Evolutionary conservation across 2,113 vertebrate genomes (phyloP).

Genomic region (Pterophyllum scalare): DNA sequence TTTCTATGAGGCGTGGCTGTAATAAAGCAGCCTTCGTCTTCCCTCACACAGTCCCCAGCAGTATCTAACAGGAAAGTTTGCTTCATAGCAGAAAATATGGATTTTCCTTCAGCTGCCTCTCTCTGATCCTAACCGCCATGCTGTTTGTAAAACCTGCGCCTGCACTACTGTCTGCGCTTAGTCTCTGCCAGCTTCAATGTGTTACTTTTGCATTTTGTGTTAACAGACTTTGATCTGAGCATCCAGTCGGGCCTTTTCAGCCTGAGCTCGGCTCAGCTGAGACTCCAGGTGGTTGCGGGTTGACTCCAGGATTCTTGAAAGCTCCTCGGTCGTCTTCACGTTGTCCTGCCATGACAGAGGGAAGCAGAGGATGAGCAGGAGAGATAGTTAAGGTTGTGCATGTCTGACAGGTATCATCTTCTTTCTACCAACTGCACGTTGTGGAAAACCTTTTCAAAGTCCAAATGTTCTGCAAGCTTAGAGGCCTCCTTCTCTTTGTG

Average conservation of each 20-base stretch:
- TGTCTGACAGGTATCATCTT: background rate
- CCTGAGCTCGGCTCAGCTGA: constrained; percentile 85
- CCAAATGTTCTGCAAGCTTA: constrained; percentile 81
- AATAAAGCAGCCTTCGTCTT: background rate
- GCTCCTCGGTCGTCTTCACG: constrained; percentile 81
- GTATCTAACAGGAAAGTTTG: background rate
- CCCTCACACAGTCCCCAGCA: background rate
- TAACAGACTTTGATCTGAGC: constrained; percentile 84
- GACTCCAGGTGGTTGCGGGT: constrained; percentile 84
- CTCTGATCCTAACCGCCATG: background rate
- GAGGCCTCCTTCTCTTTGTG: constrained; percentile 86
- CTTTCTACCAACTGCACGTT: background rate
- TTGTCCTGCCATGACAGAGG: constrained; percentile 80
- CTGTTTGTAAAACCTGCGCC: background rate
- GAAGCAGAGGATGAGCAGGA: background rate
- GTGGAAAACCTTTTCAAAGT: constrained; percentile 83
- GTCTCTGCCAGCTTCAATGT: background rate
- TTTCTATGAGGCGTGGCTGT: background rate
- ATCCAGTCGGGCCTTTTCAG: constrained; percentile 82
- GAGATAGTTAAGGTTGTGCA: background rate
- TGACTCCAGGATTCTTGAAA: constrained; percentile 86
- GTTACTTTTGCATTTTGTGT: background rate
- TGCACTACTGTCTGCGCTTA: no score
- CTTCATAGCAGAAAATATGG: background rate
- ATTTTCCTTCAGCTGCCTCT: background rate